Conservation (phyloP, 2,797 vertebrate species). For the Avahi laniger region DNA sequence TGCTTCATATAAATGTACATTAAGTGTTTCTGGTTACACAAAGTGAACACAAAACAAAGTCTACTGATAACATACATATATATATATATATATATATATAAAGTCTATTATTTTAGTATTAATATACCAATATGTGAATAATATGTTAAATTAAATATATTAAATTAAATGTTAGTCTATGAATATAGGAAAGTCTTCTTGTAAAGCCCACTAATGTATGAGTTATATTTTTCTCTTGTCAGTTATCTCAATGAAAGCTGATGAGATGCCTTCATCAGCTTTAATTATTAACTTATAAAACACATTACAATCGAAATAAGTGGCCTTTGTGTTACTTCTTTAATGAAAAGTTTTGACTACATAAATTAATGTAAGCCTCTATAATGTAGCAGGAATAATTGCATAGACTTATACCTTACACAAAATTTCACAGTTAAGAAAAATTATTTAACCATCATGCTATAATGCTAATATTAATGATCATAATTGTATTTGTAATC, state of each 20-base stretch:
- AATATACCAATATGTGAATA: not conserved
- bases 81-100: not conserved
- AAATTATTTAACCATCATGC: not conserved
- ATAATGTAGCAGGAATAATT: not conserved
- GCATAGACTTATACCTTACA: not conserved
- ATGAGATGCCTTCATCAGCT: not conserved
- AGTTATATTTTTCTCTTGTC: not conserved
- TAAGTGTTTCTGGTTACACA: not conserved
- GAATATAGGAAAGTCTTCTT: not conserved
- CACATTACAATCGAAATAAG: not conserved
- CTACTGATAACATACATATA: not conserved
- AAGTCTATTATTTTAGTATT: not conserved
- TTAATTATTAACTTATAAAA: not conserved
- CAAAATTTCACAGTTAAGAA: not conserved
- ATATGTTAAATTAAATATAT: not conserved
- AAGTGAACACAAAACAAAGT: not conserved
- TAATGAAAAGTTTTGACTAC: not conserved
- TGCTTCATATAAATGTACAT: not conserved
- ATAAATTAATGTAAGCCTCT: conserved; percentile 10
- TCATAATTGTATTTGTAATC: not conserved
- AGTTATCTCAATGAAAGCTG: not conserved
- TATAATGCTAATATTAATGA: not conserved
- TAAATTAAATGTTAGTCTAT: not conserved
- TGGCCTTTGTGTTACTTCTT: not conserved
- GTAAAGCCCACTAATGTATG: not conserved